Evolutionary conservation across 1,140 invertebrate species (phyloP), one percentile per base, ranked within the genome.

Genomic region (Vanessa atalanta): DNA sequence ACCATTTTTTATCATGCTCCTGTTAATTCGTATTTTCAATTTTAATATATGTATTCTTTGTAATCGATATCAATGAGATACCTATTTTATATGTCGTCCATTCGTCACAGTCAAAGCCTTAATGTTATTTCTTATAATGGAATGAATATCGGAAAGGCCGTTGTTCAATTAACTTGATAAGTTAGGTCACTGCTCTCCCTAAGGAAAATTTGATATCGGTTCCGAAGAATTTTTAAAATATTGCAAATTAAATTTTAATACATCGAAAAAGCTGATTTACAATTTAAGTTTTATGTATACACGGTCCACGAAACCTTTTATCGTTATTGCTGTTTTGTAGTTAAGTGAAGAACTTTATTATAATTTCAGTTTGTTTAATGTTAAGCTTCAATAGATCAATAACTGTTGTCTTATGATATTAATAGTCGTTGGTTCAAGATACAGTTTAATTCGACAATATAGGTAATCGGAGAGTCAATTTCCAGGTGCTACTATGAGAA

Each of bases 91-190:
- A 8, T 3, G 7, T n/a, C 15, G 37, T 55, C 53, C 65, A 70
- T 70, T 70, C 48, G 57, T 63, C 47, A 70, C 57, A 70, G 55
- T 63, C 47, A 70, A 70, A 63, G 57, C 57, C 57, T 63, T 50
- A 64, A 71, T 51, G 61, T 64, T n/a, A 63, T 64, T 64, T 31
- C 47, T 47, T 64, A 53, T 71, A 71, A 71, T 71, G 48, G 69
- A 26, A 64, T 71, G 64, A 64, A 71, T 51, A 64, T 66, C 47
- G 48, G 48, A 73, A 76, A 69, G 73, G 47, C 47, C 72, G 48
- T 47, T 55, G 16, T 63, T 63, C 69, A 71, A 64, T 64, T 64
- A 71, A 61, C 57, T 61, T 37, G 31, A 37, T 61, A 57, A 57
- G 53, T 57, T 57, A 23, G 53, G 23, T 57, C 20, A 57, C 57